Evolutionary conservation across 1,140 invertebrate genomes (phyloP), one percentile per base, ranked within the genome.

Genomic region (Oncopeltus fasciatus): DNA sequence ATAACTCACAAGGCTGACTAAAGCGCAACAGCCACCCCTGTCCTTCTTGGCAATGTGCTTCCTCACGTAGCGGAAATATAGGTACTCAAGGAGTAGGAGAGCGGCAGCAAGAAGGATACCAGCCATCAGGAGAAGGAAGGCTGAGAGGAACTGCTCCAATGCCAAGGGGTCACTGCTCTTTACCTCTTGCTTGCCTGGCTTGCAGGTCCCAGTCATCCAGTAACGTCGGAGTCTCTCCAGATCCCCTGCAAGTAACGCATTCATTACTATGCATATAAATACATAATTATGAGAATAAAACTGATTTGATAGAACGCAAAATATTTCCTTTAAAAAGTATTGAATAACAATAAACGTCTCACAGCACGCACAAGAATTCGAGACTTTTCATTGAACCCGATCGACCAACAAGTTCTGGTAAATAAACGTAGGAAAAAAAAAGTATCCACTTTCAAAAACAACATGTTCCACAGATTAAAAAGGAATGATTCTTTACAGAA

Each of bases 131-230:
- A 99, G 80, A 12, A 98, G 80, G 73, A 98, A 99, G 18, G 95
- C 95, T 31, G 90, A 95, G 69, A 97, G 85, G 74, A 99, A 98
- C 77, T 99, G 95, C 72, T 97, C 90, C 46, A 98, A 79, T 1
- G 94, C 94, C 64, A 98, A 76, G 0, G 93, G 94, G 72, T 96
- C 90, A 61, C 87, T 89, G 46, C 85, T 88, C 72, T 91, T 90
- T 68, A 89, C 83, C 70, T 93, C 87, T 72, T 92, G 88, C 69
- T 92, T 92, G 18, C 89, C 89, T 0, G 89, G 89, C 68, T 93
- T 88, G 74, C 96, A 99, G 0, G 92, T 91, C 3, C 95, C 95
- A 0, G 95, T 95, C 83, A 98, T 89, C 94, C 95, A 98, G 72
- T 93, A 97, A 64, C 92, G 82, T 66, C 94, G 82, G 64, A 98